These are phyloP conservation scores for Clarias laeviceps DNA, from an alignment of 2,797 vertebrate genomes.

Conservation along the genomic window DNA sequence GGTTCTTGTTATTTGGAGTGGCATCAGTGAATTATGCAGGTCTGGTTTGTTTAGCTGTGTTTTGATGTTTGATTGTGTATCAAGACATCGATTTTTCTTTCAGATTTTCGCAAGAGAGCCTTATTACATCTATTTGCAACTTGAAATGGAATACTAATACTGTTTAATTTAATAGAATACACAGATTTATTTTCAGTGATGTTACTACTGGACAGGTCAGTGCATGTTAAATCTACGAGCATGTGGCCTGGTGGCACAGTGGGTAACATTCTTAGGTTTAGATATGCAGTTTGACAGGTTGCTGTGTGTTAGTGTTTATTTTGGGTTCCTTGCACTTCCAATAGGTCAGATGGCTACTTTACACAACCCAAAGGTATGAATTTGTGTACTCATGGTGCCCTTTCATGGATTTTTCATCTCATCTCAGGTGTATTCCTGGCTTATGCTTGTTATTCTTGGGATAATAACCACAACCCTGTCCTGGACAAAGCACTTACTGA, in stretches of 20 bases:
- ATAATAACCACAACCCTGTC: neutral
- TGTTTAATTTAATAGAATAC: neutral
- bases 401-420: neutral
- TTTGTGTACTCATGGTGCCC: neutral
- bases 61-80: constrained; percentile 58
- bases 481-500: neutral
- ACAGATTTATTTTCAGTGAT: constrained; percentile 1
- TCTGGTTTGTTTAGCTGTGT: constrained; percentile 60
- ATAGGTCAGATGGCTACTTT: neutral
- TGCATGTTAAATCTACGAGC: neutral
- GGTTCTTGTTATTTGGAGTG: constrained; percentile 43
- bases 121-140: constrained; percentile 36
- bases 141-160: constrained; percentile 11
- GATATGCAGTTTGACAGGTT: neutral
- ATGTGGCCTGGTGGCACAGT: neutral
- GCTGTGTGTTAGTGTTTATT: neutral
- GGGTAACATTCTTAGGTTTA: neutral
- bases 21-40: neutral
- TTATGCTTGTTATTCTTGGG: neutral
- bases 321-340: neutral
- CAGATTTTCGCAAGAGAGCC: constrained; percentile 50
- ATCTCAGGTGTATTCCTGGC: neutral
- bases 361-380: neutral
- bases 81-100: constrained; percentile 54
- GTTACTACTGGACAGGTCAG: neutral